These are phyloP conservation scores for Syrmaticus mikado DNA, from an alignment of 2,113 vertebrate genomes.

Conservation along the genomic window DNA sequence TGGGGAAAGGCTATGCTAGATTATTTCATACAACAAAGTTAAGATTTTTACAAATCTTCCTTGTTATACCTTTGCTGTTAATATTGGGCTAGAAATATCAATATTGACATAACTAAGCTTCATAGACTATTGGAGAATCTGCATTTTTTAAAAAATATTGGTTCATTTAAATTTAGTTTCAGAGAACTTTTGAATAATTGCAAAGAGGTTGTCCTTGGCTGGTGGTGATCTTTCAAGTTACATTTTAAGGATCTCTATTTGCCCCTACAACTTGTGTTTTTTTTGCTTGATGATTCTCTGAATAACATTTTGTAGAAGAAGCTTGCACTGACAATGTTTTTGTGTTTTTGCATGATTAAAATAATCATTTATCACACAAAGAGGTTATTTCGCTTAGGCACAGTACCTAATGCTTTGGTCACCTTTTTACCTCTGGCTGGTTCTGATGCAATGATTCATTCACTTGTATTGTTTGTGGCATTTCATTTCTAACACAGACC, in stretches of 20 bases:
- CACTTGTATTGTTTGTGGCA: background rate
- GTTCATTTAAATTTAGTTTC: background rate
- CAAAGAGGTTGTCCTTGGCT: background rate
- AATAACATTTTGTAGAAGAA: background rate
- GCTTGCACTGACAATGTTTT: background rate
- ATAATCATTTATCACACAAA: background rate
- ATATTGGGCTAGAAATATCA: background rate
- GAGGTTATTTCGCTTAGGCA: background rate
- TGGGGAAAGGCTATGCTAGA: background rate
- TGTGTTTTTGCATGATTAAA: background rate
- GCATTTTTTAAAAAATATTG: background rate
- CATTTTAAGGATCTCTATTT: background rate
- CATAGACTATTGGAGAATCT: background rate
- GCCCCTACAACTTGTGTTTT: background rate
- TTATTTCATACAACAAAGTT: background rate
- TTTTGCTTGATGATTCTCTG: background rate
- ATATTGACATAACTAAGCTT: accelerated
- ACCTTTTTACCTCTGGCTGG: background rate
- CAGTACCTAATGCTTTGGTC: background rate
- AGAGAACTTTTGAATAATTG: background rate
- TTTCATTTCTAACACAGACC: background rate
- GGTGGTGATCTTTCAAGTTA: background rate
- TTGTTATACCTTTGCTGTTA: background rate
- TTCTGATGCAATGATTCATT: background rate
- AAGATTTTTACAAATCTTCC: background rate